Base-by-base conservation (phyloP, 1,140 invertebrate species). In the Euborellia annulipes region DNA sequence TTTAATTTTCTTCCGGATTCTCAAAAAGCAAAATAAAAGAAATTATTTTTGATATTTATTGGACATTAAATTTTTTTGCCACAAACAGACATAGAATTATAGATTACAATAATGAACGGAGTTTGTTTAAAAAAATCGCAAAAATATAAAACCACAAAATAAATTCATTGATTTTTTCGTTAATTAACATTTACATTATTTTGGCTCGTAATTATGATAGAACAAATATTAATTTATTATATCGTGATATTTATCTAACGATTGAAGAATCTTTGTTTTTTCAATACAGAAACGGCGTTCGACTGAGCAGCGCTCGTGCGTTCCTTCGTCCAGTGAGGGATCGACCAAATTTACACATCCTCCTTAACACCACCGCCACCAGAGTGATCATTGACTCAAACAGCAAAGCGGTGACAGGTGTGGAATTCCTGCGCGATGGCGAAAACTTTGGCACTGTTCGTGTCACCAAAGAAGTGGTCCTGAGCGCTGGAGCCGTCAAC, bases 331-430 rank as follows among this genome's bases (percentile, higher is more conserved):
- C 79, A 3, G 59, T 63, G 32, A 58, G 70, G 18, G 52, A 72
- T 48, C 62, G 76, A 16, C 56, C 61, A 2, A 91, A 91, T 61
- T 64, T 91, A 1, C 69, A 82, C 50, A 64, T 87, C 0, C 55
- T 71, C 47, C 50, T 81, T 0, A 78, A 82, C 43, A 72, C 82
- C 0, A 68, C 72, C 0, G 81, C 68, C 0, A 76, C 72, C 0
- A 75, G 70, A 51, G 53, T 73, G 11, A 38, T 57, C n/a, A 55
- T 55, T 3, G 34, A 22, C 34, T 39, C 45, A 13, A 37, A 54
- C 2, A 50, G 50, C 2, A 55, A 55, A 39, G 46, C 48, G 6
- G 62, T 63, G 6, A 50, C 52, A 8, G 62, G 58, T 6, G 64
- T 73, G 0, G 57, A 69, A 38, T 70, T 69, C 52, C 49, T 61